Evolutionary conservation across 1,140 invertebrate genomes (phyloP).

Genomic region (Drosophila athabasca): DNA sequence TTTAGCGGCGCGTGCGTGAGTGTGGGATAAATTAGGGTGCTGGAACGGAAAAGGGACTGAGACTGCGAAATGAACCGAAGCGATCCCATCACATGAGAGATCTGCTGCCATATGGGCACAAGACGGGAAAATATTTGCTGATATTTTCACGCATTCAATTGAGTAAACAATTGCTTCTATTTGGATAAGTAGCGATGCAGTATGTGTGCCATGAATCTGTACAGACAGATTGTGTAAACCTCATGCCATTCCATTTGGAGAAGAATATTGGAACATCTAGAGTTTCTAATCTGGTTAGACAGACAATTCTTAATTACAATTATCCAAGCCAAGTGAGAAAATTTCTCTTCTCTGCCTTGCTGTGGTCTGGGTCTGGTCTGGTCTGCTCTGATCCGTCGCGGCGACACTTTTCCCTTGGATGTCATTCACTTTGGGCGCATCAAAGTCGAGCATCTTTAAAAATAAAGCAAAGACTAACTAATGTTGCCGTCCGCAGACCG

Average conservation of each 20-base stretch:
- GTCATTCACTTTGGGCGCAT: constrained; percentile 75
- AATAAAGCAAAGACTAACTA: constrained; percentile 77
- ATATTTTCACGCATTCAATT: constrained; percentile 66
- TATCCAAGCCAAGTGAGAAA: constrained; percentile 43
- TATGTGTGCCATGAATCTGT: constrained; percentile 13
- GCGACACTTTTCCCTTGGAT: constrained; percentile 67
- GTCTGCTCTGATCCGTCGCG: neutral
- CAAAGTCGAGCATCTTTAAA: constrained; percentile 75
- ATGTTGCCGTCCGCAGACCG: constrained; percentile 32
- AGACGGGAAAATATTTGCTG: constrained; percentile 71
- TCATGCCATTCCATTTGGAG: constrained; percentile 3
- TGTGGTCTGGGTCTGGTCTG: too few relatives aligned
- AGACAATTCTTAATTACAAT: constrained; percentile 59
- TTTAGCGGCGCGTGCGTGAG: constrained; percentile 53
- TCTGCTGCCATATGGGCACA: constrained; percentile 69
- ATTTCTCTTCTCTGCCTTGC: constrained; percentile 4
- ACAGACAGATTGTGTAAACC: constrained; percentile 40
- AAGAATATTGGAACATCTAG: constrained; percentile 19
- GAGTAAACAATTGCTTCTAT: constrained; percentile 64
- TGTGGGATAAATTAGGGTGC: constrained; percentile 22
- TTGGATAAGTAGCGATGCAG: constrained; percentile 34
- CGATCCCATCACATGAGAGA: constrained; percentile 40
- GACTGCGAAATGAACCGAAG: neutral
- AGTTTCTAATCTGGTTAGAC: constrained; percentile 30
- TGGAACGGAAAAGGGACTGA: constrained; percentile 1